phyloP scores from a whole-genome alignment of 2,113 vertebrate species.

The Montifringilla adamsi region DNA sequence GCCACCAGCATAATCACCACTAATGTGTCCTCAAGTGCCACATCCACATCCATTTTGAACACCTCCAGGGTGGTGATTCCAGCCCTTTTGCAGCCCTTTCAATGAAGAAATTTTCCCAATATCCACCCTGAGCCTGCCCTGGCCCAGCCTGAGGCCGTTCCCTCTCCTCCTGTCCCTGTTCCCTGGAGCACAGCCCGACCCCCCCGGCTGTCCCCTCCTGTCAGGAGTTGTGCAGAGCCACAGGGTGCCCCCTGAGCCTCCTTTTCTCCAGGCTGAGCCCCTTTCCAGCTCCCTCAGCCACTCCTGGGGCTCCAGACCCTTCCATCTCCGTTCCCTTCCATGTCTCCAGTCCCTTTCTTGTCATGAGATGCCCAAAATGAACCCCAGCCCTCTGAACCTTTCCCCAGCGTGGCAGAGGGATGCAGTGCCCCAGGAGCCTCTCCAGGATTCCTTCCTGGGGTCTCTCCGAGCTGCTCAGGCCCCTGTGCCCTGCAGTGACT shows the following conservation, averaged over 20 bases:
- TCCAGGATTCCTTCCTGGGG: not conserved
- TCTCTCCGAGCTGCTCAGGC: not conserved
- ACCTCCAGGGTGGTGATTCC: too few relatives aligned
- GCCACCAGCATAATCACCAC: not conserved
- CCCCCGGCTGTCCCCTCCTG: not conserved
- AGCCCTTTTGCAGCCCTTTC: not conserved
- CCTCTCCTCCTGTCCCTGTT: not conserved
- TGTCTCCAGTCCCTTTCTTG: not conserved
- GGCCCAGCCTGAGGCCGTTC: not conserved
- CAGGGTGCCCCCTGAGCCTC: not conserved
- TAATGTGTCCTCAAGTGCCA: not conserved
- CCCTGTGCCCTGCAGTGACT: not conserved
- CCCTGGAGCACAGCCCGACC: not conserved
- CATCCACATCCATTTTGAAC: not conserved
- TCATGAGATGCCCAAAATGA: not conserved
- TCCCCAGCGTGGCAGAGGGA: not conserved
- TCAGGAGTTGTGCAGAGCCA: not conserved
- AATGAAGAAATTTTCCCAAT: not conserved
- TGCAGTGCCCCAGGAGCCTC: not conserved
- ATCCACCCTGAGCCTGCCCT: fast-evolving
- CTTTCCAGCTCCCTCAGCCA: not conserved
- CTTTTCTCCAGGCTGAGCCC: not conserved
- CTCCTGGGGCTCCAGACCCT: not conserved
- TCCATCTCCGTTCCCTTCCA: fast-evolving
- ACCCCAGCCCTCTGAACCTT: not conserved